Percentiles rank a stretch among this genome's conserved stretches.
These are phyloP conservation scores for Clarias laeviceps DNA, from an alignment of 2,797 vertebrate genomes.

Conservation along the genomic window DNA sequence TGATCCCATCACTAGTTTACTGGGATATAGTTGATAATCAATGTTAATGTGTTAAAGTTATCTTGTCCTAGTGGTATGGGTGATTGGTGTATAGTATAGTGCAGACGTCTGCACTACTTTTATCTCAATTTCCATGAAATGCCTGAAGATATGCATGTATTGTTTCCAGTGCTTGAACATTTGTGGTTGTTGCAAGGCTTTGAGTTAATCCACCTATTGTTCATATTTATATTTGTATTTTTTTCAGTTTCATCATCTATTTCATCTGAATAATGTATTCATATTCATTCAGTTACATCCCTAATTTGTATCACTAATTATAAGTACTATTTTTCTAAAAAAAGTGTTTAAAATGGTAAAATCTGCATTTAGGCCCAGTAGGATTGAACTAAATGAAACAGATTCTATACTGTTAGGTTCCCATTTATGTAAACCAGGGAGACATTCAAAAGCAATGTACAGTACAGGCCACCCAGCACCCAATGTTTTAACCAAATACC, in stretches of 20 bases:
- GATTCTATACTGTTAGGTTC: neutral
- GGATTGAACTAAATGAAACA: neutral
- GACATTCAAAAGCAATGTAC: neutral
- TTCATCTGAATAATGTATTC: neutral
- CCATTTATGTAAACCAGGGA: neutral
- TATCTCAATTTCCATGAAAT: neutral
- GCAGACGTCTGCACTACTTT: neutral
- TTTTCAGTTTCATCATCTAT: neutral
- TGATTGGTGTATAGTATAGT: neutral
- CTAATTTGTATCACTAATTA: neutral
- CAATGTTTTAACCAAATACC: slow-evolving; percentile 12
- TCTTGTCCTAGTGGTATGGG: no score
- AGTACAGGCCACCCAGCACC: neutral
- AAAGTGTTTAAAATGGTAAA: neutral
- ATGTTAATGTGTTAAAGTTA: no score
- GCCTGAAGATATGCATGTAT: neutral
- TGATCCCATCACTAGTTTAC: no score
- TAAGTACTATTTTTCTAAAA: neutral
- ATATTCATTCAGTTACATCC: neutral
- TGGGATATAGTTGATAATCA: no score
- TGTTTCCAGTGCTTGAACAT: neutral
- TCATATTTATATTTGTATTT: neutral
- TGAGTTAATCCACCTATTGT: neutral
- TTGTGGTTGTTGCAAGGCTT: neutral
- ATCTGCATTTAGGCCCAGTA: neutral